These are phyloP conservation scores for Aricia artaxerxes DNA, from an alignment of 2,888 invertebrate genomes.

Conservation along the genomic window DNA sequence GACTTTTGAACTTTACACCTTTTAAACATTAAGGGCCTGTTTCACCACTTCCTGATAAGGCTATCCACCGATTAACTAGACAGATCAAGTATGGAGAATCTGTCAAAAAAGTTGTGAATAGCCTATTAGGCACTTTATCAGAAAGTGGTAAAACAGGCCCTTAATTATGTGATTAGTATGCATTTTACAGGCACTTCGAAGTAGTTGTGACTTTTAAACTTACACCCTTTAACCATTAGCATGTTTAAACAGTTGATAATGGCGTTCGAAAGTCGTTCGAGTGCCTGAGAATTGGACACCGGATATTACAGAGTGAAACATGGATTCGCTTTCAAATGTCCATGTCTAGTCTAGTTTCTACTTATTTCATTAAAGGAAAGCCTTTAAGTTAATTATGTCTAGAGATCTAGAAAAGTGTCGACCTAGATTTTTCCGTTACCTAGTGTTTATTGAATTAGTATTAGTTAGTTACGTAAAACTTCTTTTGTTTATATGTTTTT, in stretches of 20 bases:
- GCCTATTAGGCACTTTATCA: too few relatives aligned
- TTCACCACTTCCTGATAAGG: too few relatives aligned
- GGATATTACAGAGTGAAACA: conserved; percentile 51
- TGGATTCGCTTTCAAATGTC: conserved; percentile 49
- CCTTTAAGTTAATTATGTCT: conserved; percentile 20
- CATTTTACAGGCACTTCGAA: neutral
- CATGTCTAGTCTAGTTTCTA: conserved; percentile 33
- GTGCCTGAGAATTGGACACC: conserved; percentile 19
- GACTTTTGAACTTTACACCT: neutral
- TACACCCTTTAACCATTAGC: neutral
- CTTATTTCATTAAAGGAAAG: conserved; percentile 28
- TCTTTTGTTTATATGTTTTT: neutral
- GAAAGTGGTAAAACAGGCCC: too few relatives aligned
- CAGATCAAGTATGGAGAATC: too few relatives aligned
- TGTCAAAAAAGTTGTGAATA: too few relatives aligned
- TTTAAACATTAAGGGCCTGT: neutral
- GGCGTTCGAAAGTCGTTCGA: neutral
- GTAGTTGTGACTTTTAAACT: neutral
- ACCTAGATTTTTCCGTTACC: conserved; percentile 2
- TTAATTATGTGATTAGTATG: neutral
- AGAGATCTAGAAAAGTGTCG: conserved; percentile 17
- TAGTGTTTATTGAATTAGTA: conserved; percentile 12
- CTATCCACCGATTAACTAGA: too few relatives aligned
- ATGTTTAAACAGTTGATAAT: neutral
- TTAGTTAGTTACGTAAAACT: neutral